Evolutionary conservation across 2,797 vertebrate species (phyloP).

Genomic region (Sebastes umbrosus): DNA sequence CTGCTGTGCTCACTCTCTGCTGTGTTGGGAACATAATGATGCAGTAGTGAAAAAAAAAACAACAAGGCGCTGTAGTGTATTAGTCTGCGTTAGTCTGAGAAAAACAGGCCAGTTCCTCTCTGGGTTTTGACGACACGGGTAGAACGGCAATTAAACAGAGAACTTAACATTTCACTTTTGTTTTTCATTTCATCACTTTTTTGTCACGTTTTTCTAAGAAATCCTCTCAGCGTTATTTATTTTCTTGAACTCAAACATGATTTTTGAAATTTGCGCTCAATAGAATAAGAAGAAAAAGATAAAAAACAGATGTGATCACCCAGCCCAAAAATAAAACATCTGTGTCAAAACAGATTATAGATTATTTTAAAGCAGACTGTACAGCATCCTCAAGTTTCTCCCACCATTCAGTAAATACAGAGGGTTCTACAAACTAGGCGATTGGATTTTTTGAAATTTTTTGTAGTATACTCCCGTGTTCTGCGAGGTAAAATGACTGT

Average conservation of each 20-base stretch:
- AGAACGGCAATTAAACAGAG: conserved; percentile 26
- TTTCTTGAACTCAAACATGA: background rate
- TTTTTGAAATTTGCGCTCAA: background rate
- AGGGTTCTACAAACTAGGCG: too few relatives aligned
- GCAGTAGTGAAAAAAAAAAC: conserved; percentile 9
- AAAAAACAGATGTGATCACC: too few relatives aligned
- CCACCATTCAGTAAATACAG: too few relatives aligned
- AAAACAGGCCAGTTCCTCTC: conserved; percentile 37
- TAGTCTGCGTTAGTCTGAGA: conserved; percentile 27
- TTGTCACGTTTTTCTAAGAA: background rate
- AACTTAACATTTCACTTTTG: background rate
- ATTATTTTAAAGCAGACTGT: too few relatives aligned
- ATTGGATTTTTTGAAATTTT: too few relatives aligned
- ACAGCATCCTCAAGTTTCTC: too few relatives aligned
- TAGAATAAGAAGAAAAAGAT: background rate
- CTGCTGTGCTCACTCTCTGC: conserved; percentile 51
- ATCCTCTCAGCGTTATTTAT: background rate
- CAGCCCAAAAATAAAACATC: too few relatives aligned
- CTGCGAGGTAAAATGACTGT: too few relatives aligned
- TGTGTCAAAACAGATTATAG: too few relatives aligned
- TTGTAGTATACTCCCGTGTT: too few relatives aligned
- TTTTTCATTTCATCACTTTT: background rate
- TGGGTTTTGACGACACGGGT: background rate
- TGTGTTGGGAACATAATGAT: conserved; percentile 60
- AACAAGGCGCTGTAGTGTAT: conserved; percentile 39